Percentiles rank a stretch among this genome's conserved stretches.
Conservation (phyloP, 1,140 invertebrate species). For the Gonatopus flavifemur region DNA sequence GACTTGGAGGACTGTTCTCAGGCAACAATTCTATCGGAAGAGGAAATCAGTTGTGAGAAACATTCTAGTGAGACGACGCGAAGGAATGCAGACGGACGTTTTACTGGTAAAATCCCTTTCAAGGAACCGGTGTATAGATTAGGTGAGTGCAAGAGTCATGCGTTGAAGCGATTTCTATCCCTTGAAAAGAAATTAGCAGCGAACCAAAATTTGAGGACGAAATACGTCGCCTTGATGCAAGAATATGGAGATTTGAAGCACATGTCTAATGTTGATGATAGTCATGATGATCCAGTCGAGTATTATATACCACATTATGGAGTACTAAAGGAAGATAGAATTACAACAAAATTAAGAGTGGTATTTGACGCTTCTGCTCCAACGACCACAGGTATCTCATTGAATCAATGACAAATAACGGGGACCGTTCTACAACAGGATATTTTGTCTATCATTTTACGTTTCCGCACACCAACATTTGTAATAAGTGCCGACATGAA, state of each 20-base stretch:
- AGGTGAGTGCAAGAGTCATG: neutral
- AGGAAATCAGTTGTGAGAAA: neutral
- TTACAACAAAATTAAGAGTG: constrained; percentile 36
- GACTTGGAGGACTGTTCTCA: neutral
- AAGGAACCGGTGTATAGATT: neutral
- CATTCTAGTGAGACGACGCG: neutral
- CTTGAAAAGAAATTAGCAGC: neutral
- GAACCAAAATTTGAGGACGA: neutral
- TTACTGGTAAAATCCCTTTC: neutral
- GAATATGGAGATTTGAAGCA: neutral
- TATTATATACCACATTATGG: constrained; percentile 50
- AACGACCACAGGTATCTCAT: constrained; percentile 8
- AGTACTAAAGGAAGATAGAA: constrained; percentile 34
- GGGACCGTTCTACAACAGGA: neutral
- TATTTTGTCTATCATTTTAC: neutral
- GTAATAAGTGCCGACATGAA: neutral
- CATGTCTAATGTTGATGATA: neutral
- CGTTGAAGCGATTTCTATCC: neutral
- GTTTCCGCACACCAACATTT: neutral
- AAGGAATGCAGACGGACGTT: neutral
- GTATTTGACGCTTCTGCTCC: constrained; percentile 42
- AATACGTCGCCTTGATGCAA: neutral
- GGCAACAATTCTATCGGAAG: neutral
- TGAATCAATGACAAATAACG: too few relatives aligned
- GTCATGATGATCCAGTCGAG: neutral